Base-by-base conservation (phyloP, 2,888 invertebrate genomes). In the Junonia oenone region DNA sequence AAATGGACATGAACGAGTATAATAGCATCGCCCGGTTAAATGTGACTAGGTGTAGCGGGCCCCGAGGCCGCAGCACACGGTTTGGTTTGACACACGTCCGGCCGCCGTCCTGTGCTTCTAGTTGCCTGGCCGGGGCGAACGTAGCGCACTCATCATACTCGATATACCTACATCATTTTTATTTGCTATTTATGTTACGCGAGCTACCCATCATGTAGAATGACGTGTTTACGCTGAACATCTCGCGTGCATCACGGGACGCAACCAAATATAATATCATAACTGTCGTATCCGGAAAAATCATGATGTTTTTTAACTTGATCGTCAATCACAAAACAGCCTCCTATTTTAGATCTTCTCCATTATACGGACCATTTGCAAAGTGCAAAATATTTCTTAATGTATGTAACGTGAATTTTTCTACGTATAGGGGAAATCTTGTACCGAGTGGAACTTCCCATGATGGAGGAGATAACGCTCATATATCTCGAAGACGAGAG, bases 391-490 rank as follows among this genome's bases (percentile, higher is more conserved):
- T 66, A 52, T 58, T 52, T 73, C 71, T 75, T 80, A 82, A 83
- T 87, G 22, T 43, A 79, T 85, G 80, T 90, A 91, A 91, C 90
- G 83, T 84, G 84, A 85, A 90, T 90, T 89, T 91, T 91, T 91
- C 83, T 91, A 90, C 89, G 88, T 91, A 83, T 91, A 91, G 94
- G 94, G 92, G 95, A 96, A 94, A 96, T 96, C 94, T 95, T 96
- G 94, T 96, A 95, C 93, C 95, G 95, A 92, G 95, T 96, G 94
- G 95, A 95, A 94, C 95, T 96, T 92, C 95, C 95, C 91, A 94
- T 95, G 94, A 95, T 95, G 95, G 95, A 96, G 94, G 95, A 96
- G 94, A 95, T 96, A 92, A 96, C 96, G 91, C 94, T 96, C 93
- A 95, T 96, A 92, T 96, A 95, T 95, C 94, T 96, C 95, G 96